Evolutionary conservation across 2,113 vertebrate species (phyloP).

Genomic region (Prionailurus bengalensis): DNA sequence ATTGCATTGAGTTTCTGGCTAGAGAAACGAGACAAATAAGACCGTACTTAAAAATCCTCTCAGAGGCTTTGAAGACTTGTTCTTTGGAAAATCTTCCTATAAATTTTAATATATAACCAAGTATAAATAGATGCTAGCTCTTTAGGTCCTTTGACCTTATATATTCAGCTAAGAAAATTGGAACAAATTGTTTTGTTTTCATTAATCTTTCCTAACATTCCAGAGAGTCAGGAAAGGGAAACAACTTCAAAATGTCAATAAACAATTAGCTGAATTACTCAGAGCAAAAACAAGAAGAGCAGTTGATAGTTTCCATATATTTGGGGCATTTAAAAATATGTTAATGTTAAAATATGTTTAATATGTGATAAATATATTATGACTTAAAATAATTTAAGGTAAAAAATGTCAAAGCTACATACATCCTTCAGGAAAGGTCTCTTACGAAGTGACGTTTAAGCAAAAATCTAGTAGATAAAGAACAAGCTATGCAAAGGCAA

Average conservation of each 20-base stretch:
- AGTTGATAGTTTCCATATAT: background rate
- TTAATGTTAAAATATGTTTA: background rate
- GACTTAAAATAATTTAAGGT: conserved; percentile 2
- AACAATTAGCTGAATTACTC: background rate
- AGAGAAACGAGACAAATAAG: background rate
- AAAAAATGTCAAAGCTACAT: background rate
- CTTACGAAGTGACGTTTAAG: background rate
- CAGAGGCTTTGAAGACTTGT: background rate
- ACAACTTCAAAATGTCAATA: background rate
- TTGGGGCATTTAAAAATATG: background rate
- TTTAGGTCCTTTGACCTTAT: background rate
- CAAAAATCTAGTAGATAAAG: background rate
- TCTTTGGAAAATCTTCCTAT: background rate
- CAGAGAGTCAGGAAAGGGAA: background rate
- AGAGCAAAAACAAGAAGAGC: background rate
- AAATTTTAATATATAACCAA: background rate
- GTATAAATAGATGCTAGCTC: background rate
- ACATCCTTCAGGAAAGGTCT: background rate
- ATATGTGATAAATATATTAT: background rate
- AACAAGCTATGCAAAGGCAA: background rate
- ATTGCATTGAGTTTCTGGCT: background rate
- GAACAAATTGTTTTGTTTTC: background rate
- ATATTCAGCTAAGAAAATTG: conserved; percentile 17
- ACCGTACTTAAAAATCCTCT: background rate
- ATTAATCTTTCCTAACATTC: conserved; percentile 38